Evolutionary conservation across 1,140 invertebrate genomes (phyloP), one percentile per base, ranked within the genome.

Genomic region (Acromyrmex heyeri): DNA sequence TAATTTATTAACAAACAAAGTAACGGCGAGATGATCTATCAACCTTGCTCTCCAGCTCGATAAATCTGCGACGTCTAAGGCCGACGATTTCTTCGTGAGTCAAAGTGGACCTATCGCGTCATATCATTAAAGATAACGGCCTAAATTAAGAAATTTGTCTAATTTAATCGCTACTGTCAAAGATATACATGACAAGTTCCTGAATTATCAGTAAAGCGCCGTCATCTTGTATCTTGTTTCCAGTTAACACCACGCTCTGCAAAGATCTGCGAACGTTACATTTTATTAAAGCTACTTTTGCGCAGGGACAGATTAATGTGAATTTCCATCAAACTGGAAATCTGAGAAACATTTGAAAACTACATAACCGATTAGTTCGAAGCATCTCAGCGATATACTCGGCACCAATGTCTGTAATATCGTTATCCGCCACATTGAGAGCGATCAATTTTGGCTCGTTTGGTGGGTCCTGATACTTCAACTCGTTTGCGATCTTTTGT

Each of bases 361-460:
- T n/a, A 34, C 18, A 14, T 65, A 10, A 89, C 87, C 90, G 88
- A 61, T 92, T 92, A 0, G 87, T 92, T 16, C 87, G 78, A 21
- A 92, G 79, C 91, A 92, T 92, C 16, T 18, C 14, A 2, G 48
- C 88, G 3, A 95, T 27, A 10, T 87, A 14, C 10, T 14, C 1
- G 6, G 89, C 87, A 10, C 91, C 93, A 14, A 24, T 30, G 21
- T 92, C 87, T 3, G 89, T 91, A n/a, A 95, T 91, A 34, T 81
- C 67, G 73, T 95, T 94, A 55, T 94, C 87, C 4, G 92, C 81
- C 27, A 95, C 76, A 83, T 93, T 94, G n/a, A 94, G 27, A 5
- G 86, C 90, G 34, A 91, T 76, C 53, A 95, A 88, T 34, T 82
- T 88, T 8, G 94, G 91, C 24, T 90, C 8, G n/a, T 86, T 27